Percentiles rank a stretch among this genome's conserved stretches.
These are phyloP conservation scores for Clostera curtula DNA, from an alignment of 2,888 invertebrate genomes.

Conservation along the genomic window DNA sequence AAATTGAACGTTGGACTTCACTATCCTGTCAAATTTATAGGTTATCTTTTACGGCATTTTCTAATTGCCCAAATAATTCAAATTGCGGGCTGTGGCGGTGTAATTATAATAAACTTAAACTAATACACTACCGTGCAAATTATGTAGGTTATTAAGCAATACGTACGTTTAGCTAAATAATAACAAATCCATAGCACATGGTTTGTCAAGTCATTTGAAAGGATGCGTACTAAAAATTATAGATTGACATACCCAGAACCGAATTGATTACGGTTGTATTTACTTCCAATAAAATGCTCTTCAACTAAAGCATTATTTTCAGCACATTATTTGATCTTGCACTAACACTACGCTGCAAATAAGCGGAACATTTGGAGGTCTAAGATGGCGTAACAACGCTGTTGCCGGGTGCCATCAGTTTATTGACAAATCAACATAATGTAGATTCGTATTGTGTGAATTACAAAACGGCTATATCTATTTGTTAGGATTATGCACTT, in stretches of 20 bases:
- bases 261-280: conserved; percentile 45
- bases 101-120: conserved; percentile 28
- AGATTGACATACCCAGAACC: conserved; percentile 61
- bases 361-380: conserved; percentile 68
- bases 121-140: conserved; percentile 40
- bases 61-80: conserved; percentile 25
- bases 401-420: conserved; percentile 69
- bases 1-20: conserved; percentile 62
- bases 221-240: conserved; percentile 60
- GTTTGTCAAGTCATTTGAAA: conserved; percentile 60
- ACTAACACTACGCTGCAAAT: conserved; percentile 56
- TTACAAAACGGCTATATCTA: conserved; percentile 54
- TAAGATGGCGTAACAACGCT: conserved; percentile 75
- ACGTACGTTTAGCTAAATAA: conserved; percentile 51
- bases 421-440: conserved; percentile 70
- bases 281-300: conserved; percentile 49
- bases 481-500: conserved; percentile 62
- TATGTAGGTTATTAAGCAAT: conserved; percentile 49
- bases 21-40: conserved; percentile 59
- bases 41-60: conserved; percentile 44
- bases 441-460: conserved; percentile 45
- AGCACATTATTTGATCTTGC: conserved; percentile 47
- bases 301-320: conserved; percentile 54
- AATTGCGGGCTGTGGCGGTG: too few relatives aligned
- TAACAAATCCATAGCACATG: conserved; percentile 67